Percentiles rank a stretch among this genome's conserved stretches.
phyloP scores from a whole-genome alignment of 1,140 invertebrate genomes.

The Cydia fagiglandana region DNA sequence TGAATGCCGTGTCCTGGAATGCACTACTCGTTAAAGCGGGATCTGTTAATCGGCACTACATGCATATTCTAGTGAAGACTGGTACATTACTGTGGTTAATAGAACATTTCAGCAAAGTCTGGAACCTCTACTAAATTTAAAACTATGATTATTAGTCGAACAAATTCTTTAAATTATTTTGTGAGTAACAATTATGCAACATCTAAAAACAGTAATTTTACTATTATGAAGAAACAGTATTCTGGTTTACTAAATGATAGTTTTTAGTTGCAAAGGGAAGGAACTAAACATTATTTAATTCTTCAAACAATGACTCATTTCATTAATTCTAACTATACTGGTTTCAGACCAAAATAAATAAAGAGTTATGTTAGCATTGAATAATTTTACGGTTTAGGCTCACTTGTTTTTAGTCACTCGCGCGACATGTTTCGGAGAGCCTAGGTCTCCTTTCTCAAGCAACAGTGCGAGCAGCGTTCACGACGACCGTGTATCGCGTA shows the following conservation, averaged over 20 bases:
- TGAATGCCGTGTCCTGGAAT: constrained; percentile 86
- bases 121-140: constrained; percentile 24
- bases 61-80: constrained; percentile 48
- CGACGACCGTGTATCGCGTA: too few relatives aligned
- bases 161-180: background rate
- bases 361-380: background rate
- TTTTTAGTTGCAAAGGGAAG: background rate
- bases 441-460: too few relatives aligned
- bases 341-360: background rate
- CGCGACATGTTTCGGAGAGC: too few relatives aligned
- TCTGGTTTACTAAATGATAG: background rate
- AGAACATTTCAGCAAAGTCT: constrained; percentile 21
- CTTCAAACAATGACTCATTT: background rate
- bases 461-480: too few relatives aligned
- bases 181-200: background rate
- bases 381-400: too few relatives aligned
- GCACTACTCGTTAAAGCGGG: constrained; percentile 75
- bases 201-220: background rate
- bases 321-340: background rate
- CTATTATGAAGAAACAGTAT: background rate
- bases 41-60: constrained; percentile 72
- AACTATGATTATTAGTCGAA: background rate
- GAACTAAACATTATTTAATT: background rate
- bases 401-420: too few relatives aligned
- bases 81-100: constrained; percentile 46